Evolutionary conservation across 2,113 vertebrate species (phyloP), one percentile per base, ranked within the genome.

Genomic region (Promerops cafer): DNA sequence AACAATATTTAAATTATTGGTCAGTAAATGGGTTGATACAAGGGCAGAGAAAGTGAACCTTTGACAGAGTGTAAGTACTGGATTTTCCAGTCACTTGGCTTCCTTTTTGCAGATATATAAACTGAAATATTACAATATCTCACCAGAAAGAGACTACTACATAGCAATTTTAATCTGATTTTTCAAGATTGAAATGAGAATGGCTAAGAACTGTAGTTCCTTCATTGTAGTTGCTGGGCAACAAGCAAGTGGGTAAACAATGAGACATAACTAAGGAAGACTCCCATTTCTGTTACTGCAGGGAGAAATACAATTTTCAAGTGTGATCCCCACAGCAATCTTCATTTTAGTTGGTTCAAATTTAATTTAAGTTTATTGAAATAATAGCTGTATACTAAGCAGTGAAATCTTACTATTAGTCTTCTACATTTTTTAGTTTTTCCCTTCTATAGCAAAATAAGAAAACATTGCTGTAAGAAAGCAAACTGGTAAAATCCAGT

Each of bases 221-320:
- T 87, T 71, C 56, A 59, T 66, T 60, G 71, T 47, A 59, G 94
- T 94, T 97, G 94, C 93, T 84, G 65, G 57, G 91, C 91, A 96
- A 93, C 93, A 83, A 82, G 66, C 1, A 1, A 89, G 47, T 78
- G 63, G 54, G 35, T 86, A 96, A 80, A 82, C 0, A 3, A 85
- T 78, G 54, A 79, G 65, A 44, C 21, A 90, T 54, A 82, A 66
- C 50, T 59, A 59, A 83, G 42, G 33, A 86, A 81, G 33, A 57
- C 27, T 93, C 52, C n/a, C 28, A 33, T 59, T 95, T 94, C 78
- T 84, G 21, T 68, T 74, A 39, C 76, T 95, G 52, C 33, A 64
- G 31, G 30, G 52, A 89, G 52, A 87, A 80, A 91, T 45, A 69
- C 7, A 5, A 28, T 87, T 96, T 95, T 88, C 45, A 56, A 66